phyloP scores from a whole-genome alignment of 2,888 invertebrate species.

The Thera britannica region DNA sequence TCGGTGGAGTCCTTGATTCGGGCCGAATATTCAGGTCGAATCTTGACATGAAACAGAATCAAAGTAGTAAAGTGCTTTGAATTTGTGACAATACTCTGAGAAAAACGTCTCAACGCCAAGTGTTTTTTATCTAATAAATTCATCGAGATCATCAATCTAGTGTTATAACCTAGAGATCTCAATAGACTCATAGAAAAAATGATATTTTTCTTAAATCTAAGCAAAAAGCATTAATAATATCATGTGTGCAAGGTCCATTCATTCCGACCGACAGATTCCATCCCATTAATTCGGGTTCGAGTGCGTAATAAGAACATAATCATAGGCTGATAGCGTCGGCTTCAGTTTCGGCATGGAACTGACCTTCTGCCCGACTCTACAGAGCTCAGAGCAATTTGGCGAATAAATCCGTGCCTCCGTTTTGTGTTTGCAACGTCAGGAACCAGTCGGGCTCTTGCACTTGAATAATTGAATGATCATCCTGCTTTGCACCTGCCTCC shows the following conservation, averaged over 20 bases:
- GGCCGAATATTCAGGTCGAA: slow-evolving; percentile 4
- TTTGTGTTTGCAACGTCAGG: slow-evolving; percentile 60
- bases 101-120: too few relatives aligned
- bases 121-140: too few relatives aligned
- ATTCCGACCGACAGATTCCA: background rate
- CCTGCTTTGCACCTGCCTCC: slow-evolving; percentile 46
- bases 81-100: background rate
- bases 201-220: too few relatives aligned
- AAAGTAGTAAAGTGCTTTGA: background rate
- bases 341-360: slow-evolving; percentile 20
- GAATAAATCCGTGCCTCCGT: slow-evolving; percentile 63
- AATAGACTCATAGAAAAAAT: too few relatives aligned
- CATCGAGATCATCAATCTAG: too few relatives aligned
- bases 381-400: slow-evolving; percentile 58
- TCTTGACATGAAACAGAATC: background rate
- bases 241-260: too few relatives aligned
- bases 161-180: too few relatives aligned
- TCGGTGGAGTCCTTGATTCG: slow-evolving; percentile 12
- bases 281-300: background rate
- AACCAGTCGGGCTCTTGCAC: slow-evolving; percentile 51
- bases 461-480: slow-evolving; percentile 60
- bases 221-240: too few relatives aligned
- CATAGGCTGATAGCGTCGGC: slow-evolving; percentile 15
- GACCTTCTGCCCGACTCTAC: slow-evolving; percentile 26
- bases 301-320: background rate